phyloP scores from a whole-genome alignment of 2,797 vertebrate species.

The Amazonetta brasiliensis region DNA sequence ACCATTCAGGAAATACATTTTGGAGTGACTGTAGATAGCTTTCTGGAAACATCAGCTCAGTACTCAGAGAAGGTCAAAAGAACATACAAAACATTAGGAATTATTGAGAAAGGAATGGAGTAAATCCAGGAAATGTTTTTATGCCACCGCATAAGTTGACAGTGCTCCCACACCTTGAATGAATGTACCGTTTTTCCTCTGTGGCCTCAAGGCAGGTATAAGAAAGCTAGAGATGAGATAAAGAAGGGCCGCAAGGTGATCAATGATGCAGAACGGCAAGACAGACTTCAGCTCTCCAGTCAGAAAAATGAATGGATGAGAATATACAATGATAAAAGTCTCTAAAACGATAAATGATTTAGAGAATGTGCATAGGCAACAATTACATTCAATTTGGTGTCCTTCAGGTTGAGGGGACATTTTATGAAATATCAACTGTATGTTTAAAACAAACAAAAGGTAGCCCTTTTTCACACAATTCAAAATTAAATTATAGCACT shows the following conservation, averaged over 20 bases:
- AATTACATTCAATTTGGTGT: background rate
- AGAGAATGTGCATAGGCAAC: background rate
- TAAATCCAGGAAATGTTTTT: background rate
- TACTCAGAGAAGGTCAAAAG: background rate
- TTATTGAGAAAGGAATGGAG: background rate
- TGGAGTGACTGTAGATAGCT: background rate
- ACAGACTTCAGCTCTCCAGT: background rate
- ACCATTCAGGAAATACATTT: slow-evolving; percentile 6
- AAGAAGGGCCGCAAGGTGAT: background rate
- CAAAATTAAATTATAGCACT: background rate
- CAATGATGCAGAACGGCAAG: background rate
- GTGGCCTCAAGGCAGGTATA: background rate
- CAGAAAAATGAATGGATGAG: background rate
- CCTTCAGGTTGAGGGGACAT: background rate
- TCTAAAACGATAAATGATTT: background rate
- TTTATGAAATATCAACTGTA: background rate
- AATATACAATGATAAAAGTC: background rate
- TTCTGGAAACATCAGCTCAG: background rate
- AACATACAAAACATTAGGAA: background rate
- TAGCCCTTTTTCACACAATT: background rate
- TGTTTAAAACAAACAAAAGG: background rate
- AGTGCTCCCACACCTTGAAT: background rate
- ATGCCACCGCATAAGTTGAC: background rate
- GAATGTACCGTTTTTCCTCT: background rate
- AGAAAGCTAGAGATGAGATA: background rate